Percentiles rank a stretch among this genome's conserved stretches.
These are phyloP conservation scores for Zosterops borbonicus DNA, from an alignment of 2,113 vertebrate genomes.

Conservation along the genomic window DNA sequence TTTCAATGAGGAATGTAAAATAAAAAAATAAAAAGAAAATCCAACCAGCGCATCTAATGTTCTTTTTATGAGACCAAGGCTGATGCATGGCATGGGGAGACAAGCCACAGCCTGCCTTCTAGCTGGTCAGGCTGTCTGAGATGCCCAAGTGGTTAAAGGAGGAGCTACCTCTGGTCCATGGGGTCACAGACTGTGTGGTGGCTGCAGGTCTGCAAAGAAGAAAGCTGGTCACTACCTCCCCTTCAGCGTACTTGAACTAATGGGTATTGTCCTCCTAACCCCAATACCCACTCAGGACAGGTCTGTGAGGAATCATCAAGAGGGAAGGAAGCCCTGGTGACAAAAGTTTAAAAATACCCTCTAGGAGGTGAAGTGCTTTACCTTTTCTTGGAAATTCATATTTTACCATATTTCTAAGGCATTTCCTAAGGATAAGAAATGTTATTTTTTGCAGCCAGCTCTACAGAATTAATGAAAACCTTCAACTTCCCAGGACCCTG, in stretches of 20 bases:
- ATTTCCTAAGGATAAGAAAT: background rate
- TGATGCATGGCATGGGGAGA: background rate
- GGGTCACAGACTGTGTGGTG: background rate
- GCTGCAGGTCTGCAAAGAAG: background rate
- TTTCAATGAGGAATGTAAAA: background rate
- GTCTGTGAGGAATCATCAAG: background rate
- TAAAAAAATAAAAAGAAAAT: background rate
- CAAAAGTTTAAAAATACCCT: background rate
- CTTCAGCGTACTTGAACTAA: background rate
- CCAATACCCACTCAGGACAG: background rate
- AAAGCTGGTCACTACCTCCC: background rate
- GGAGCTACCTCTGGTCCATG: background rate
- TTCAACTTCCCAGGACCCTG: slow-evolving; percentile 35
- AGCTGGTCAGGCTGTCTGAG: background rate
- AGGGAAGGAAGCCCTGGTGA: background rate
- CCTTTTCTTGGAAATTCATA: slow-evolving; percentile 5
- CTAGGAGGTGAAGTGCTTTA: background rate
- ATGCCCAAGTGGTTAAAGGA: background rate
- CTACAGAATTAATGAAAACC: slow-evolving; percentile 34
- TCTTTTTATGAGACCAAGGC: background rate
- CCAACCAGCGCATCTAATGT: background rate
- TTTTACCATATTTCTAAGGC: background rate
- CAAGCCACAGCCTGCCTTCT: rapidly evolving
- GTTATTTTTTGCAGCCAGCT: background rate
- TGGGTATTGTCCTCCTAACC: background rate